Conservation (phyloP, 2,888 invertebrate species). For the Drosophila antonietae region DNA sequence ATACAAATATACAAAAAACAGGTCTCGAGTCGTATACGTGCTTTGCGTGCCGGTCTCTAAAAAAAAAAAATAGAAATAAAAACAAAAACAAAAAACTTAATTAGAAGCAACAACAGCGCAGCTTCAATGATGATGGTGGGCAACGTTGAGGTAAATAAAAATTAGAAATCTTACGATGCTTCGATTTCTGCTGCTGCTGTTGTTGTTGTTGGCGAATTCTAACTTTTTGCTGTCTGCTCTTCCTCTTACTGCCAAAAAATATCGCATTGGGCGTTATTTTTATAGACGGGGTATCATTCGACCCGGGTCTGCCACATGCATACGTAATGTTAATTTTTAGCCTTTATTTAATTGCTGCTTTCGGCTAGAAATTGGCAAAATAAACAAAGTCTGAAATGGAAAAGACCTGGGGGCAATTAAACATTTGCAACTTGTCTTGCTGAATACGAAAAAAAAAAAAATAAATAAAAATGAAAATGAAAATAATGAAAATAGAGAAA, state of each 20-base stretch:
- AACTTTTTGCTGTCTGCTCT: conserved; percentile 3
- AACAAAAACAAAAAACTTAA: conserved; percentile 29
- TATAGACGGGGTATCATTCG: neutral
- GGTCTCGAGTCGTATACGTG: conserved; percentile 39
- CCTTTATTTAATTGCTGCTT: conserved; percentile 16
- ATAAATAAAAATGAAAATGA: too few relatives aligned
- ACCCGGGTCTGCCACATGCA: conserved; percentile 8
- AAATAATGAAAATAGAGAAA: neutral
- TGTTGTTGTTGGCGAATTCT: conserved; percentile 17
- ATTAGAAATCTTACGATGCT: conserved; percentile 62
- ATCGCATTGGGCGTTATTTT: conserved; percentile 2
- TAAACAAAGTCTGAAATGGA: neutral
- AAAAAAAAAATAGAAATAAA: conserved; percentile 4
- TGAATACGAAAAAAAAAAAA: neutral
- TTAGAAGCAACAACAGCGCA: conserved; percentile 44
- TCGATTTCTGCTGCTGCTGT: conserved; percentile 21
- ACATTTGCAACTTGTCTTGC: neutral
- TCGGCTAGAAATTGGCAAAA: conserved; percentile 2
- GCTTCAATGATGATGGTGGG: conserved; percentile 28
- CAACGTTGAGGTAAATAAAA: conserved; percentile 52
- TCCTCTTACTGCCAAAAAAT: neutral
- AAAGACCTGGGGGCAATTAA: neutral
- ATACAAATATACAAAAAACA: conserved; percentile 30
- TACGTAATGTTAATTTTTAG: conserved; percentile 8
- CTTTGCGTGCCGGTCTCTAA: conserved; percentile 26